Conservation (phyloP, 2,113 vertebrate species). For the Thalassoma bifasciatum region DNA sequence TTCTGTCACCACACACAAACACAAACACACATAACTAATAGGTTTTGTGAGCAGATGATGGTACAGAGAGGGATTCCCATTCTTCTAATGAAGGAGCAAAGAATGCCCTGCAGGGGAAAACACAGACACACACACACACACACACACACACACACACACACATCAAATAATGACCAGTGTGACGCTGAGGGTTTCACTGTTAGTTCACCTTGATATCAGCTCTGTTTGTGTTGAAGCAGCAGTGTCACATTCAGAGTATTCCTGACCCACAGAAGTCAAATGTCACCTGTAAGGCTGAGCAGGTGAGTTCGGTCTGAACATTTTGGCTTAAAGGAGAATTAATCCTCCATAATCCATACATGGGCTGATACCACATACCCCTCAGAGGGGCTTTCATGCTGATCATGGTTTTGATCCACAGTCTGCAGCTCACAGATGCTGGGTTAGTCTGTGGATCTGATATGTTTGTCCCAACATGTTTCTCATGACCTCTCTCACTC, state of each 20-base stretch:
- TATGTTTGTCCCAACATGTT: too few species aligned
- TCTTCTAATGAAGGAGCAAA: slow-evolving; percentile 7
- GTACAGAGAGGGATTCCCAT: slow-evolving; percentile 12
- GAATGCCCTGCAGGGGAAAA: neutral
- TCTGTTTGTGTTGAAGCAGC: too few species aligned
- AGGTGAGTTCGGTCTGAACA: neutral
- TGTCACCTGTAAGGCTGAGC: slow-evolving; percentile 18
- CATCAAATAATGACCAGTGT: too few species aligned
- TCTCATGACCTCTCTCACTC: too few species aligned
- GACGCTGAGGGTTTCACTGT: too few species aligned
- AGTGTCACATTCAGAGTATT: too few species aligned
- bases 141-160: neutral
- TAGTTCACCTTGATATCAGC: too few species aligned
- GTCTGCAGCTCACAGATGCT: too few species aligned
- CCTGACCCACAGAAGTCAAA: neutral
- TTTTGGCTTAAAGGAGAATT: slow-evolving; percentile 22
- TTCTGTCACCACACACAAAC: too few species aligned
- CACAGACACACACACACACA: neutral
- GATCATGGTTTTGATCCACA: slow-evolving; percentile 9
- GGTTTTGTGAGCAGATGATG: too few species aligned
- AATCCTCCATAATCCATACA: slow-evolving; percentile 25
- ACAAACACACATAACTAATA: too few species aligned
- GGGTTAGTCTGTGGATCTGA: too few species aligned
- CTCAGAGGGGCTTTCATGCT: slow-evolving; percentile 7
- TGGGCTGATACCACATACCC: slow-evolving; percentile 30